Conservation (phyloP, 2,888 invertebrate species). For the Caenorhabditis plicata region DNA sequence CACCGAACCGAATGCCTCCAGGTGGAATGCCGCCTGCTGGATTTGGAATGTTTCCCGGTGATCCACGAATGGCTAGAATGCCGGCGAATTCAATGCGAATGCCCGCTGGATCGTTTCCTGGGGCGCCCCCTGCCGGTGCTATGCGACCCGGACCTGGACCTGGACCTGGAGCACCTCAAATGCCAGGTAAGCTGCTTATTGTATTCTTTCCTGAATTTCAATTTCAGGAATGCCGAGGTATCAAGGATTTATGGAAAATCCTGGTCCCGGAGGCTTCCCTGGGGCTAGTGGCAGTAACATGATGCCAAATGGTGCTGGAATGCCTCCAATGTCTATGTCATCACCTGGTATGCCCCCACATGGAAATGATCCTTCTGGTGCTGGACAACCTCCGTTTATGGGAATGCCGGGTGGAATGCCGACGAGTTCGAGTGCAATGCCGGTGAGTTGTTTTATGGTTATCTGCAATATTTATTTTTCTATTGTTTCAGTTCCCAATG, state of each 20-base stretch:
- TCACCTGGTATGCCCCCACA: conserved; percentile 43
- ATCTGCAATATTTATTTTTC: conserved; percentile 6
- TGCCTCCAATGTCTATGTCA: conserved; percentile 43
- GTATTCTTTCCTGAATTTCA: background rate
- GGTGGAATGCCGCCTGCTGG: conserved; percentile 23
- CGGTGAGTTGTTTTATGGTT: conserved; percentile 22
- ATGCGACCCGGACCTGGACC: conserved; percentile 26
- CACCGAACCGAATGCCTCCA: conserved; percentile 31
- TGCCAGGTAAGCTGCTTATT: background rate
- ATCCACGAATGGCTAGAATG: conserved; percentile 31
- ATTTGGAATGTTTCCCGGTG: conserved; percentile 37
- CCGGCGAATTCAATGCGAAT: conserved; percentile 33
- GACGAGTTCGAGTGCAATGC: conserved; percentile 24
- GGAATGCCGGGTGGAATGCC: conserved; percentile 36
- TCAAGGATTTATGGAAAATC: conserved; percentile 17
- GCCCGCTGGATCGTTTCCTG: conserved; percentile 28
- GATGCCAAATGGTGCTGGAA: conserved; percentile 47
- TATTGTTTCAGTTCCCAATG: conserved; percentile 40
- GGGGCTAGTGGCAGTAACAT: conserved; percentile 36
- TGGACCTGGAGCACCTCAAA: conserved; percentile 17
- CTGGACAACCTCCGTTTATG: conserved; percentile 4
- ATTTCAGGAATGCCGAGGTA: conserved; percentile 25
- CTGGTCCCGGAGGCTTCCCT: conserved; percentile 12
- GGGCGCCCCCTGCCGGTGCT: conserved; percentile 20
- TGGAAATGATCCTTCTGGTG: conserved; percentile 8